Percentiles rank a stretch among this genome's conserved stretches.
Conservation (phyloP, 35 echinoderm and acorn worm species). For the Lytechinus variegatus region DNA sequence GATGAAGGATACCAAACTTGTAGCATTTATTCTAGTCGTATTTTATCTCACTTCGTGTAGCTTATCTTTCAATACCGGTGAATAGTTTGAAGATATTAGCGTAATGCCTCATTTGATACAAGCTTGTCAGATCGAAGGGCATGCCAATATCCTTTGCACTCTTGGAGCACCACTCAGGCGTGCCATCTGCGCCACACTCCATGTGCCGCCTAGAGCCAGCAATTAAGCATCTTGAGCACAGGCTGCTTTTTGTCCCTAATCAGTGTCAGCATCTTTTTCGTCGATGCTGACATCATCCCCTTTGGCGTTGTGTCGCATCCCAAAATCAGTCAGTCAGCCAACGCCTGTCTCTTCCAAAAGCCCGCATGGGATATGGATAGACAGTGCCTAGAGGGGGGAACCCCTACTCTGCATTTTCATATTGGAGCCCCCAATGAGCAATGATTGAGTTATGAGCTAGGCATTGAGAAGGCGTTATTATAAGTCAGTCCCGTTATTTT, state of each 20-base stretch:
- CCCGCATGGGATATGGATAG: not conserved
- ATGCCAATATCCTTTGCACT: not conserved
- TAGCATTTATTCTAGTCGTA: not conserved
- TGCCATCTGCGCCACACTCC: not conserved
- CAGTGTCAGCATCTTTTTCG: conserved; percentile 2
- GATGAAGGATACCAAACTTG: not conserved
- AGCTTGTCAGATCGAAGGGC: not conserved
- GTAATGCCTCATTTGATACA: not conserved
- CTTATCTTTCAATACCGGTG: not conserved
- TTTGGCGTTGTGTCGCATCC: not conserved
- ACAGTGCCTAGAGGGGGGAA: not conserved
- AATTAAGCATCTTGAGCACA: not conserved
- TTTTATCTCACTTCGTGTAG: not conserved
- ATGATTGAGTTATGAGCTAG: not conserved
- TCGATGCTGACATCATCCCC: not conserved
- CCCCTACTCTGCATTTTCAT: not conserved
- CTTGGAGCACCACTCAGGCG: not conserved
- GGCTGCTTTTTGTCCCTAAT: not conserved
- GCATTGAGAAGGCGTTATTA: not conserved
- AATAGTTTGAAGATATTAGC: not conserved
- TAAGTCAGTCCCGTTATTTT: no score
- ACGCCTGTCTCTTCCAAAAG: not conserved
- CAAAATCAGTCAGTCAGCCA: not conserved
- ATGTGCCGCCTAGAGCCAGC: not conserved
- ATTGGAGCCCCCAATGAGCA: not conserved